Percentiles rank a stretch among this genome's conserved stretches.
These are phyloP conservation scores for Buphagus erythrorhynchus DNA, from an alignment of 2,797 vertebrate species.

Conservation along the genomic window DNA sequence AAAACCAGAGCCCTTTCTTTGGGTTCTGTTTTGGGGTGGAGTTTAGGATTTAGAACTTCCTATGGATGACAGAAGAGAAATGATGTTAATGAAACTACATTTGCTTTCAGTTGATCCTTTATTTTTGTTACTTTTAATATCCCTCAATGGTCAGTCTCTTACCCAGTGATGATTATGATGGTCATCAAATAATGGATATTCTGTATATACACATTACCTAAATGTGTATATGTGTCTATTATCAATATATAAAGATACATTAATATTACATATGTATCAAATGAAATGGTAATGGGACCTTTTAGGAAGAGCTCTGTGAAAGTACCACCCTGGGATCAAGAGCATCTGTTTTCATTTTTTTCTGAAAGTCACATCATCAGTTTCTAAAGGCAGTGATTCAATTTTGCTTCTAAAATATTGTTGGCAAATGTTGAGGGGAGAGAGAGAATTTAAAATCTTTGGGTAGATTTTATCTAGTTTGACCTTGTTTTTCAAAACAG, in stretches of 20 bases:
- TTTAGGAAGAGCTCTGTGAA: not conserved
- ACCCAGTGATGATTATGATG: not conserved
- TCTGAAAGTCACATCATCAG: not conserved
- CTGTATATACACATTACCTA: not conserved
- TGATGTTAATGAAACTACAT: not conserved
- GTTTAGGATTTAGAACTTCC: not conserved
- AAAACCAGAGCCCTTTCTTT: not conserved
- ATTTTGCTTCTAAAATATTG: not conserved
- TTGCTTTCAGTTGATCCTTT: not conserved
- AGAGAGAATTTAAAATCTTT: not conserved
- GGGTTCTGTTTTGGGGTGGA: not conserved
- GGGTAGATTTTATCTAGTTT: not conserved
- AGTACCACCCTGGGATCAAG: not conserved
- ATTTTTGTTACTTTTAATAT: not conserved
- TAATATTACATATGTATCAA: not conserved
- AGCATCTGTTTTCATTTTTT: not conserved
- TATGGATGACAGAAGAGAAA: not conserved
- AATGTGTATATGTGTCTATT: not conserved
- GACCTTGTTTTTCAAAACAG: not conserved
- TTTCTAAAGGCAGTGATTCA: not conserved
- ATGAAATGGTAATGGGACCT: not conserved
- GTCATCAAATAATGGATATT: not conserved
- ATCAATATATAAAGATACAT: not conserved
- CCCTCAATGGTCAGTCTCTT: not conserved
- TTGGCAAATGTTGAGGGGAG: not conserved